Percentiles rank a stretch among this genome's conserved stretches.
These are phyloP conservation scores for Pelecanus crispus DNA, from an alignment of 2,113 vertebrate species.

Conservation along the genomic window DNA sequence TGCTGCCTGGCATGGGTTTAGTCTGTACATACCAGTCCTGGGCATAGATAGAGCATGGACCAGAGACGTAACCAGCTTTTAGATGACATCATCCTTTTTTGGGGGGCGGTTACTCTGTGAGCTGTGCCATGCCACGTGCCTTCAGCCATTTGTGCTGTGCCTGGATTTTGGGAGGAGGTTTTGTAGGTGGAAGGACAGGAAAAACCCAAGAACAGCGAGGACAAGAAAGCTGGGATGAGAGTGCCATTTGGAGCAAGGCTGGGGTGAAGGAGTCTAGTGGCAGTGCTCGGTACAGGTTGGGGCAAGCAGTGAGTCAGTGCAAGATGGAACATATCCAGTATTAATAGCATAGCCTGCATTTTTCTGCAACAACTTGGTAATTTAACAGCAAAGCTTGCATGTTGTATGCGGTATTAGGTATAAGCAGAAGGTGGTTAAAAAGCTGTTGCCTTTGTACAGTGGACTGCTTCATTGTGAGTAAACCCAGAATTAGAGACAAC, in stretches of 20 bases:
- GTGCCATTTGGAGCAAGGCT: background rate
- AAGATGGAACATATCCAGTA: accelerated
- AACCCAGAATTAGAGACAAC: background rate
- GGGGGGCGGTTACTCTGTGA: accelerated
- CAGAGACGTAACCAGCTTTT: background rate
- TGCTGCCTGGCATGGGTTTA: background rate
- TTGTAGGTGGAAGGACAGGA: background rate
- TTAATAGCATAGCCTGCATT: background rate
- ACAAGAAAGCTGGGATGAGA: background rate
- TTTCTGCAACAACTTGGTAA: background rate
- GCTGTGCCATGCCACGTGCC: accelerated
- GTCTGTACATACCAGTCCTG: background rate
- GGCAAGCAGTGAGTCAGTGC: background rate
- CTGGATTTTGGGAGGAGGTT: background rate
- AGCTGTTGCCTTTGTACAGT: background rate
- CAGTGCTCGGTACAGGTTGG: background rate
- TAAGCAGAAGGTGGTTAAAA: background rate
- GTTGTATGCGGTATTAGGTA: background rate
- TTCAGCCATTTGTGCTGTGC: background rate
- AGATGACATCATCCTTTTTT: background rate
- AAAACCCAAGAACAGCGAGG: background rate
- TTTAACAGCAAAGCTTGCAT: background rate
- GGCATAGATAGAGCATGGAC: background rate
- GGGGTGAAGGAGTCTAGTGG: background rate
- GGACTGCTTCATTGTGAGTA: background rate